Percentiles rank a stretch among this genome's conserved stretches.
Evolutionary conservation across 2,113 vertebrate genomes (phyloP).

Genomic region (Microcebus ravelobensis): DNA sequence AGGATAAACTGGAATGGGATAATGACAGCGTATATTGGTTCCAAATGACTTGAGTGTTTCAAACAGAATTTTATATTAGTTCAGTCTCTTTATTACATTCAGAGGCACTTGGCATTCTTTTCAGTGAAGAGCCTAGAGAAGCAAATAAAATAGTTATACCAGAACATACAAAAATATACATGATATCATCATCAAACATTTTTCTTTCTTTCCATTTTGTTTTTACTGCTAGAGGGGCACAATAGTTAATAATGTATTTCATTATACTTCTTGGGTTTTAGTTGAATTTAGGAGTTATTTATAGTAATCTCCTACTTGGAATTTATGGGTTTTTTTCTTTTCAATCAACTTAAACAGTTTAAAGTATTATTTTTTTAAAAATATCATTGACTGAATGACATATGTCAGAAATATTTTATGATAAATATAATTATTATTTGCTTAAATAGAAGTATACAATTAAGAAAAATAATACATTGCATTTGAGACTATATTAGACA

Average conservation of each 20-base stretch:
- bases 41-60: slow-evolving; percentile 47
- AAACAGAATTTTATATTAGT: slow-evolving; percentile 57
- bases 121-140: slow-evolving; percentile 8
- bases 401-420: slow-evolving; percentile 52
- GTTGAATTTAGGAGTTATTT: slow-evolving; percentile 33
- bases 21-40: slow-evolving; percentile 40
- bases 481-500: slow-evolving; percentile 29
- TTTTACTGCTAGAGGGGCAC: neutral
- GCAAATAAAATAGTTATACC: neutral
- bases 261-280: neutral
- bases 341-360: neutral
- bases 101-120: slow-evolving; percentile 22
- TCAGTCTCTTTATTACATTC: slow-evolving; percentile 59
- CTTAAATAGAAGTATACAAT: slow-evolving; percentile 49
- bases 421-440: slow-evolving; percentile 50
- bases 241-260: slow-evolving; percentile 29
- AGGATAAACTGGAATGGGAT: neutral
- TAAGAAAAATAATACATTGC: slow-evolving; percentile 60
- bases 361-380: slow-evolving; percentile 44
- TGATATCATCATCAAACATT: neutral
- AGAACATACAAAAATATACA: neutral
- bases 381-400: neutral
- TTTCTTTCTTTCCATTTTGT: neutral
- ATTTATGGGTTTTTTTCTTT: slow-evolving; percentile 14
- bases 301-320: slow-evolving; percentile 52